A percentile compares a stretch with the other conserved stretches of the same genome.
These are phyloP conservation scores for Steinernema carpocapsae DNA, from an alignment of 2,888 invertebrate species.

Conservation along the genomic window DNA sequence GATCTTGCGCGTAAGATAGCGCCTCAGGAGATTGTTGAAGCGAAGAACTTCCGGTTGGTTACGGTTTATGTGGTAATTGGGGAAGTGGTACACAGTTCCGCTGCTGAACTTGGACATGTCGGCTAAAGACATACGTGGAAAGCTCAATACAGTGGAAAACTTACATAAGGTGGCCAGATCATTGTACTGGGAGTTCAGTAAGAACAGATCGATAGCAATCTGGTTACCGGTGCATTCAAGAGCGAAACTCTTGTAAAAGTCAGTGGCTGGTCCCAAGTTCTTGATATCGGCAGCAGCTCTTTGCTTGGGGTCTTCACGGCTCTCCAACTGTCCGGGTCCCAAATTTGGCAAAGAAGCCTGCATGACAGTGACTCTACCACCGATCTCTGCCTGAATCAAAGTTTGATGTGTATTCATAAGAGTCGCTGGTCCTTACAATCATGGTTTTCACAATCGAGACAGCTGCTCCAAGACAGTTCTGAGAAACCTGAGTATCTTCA, in stretches of 20 bases:
- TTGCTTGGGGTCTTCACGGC: constrained; percentile 86
- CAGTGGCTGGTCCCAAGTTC: constrained; percentile 88
- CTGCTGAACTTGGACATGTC: constrained; percentile 94
- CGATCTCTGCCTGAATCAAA: constrained; percentile 79
- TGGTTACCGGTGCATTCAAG: constrained; percentile 86
- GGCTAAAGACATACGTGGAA: constrained; percentile 69
- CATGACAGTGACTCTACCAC: constrained; percentile 92
- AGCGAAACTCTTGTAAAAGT: constrained; percentile 94
- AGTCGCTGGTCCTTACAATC: too few species aligned
- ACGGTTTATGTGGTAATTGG: constrained; percentile 79
- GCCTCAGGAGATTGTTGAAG: constrained; percentile 79
- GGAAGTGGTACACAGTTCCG: constrained; percentile 89
- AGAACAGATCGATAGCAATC: constrained; percentile 83
- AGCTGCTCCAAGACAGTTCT: constrained; percentile 88
- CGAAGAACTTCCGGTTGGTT: constrained; percentile 78
- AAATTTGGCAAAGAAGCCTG: constrained; percentile 80
- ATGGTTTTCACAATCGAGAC: constrained; percentile 77
- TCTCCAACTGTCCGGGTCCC: constrained; percentile 84
- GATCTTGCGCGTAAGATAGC: constrained; percentile 93
- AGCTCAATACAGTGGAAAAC: constrained; percentile 40
- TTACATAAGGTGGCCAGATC: constrained; percentile 90
- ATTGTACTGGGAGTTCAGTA: constrained; percentile 88
- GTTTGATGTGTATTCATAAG: too few species aligned
- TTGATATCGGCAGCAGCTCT: constrained; percentile 74
- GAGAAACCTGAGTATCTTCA: constrained; percentile 74